phyloP scores from a whole-genome alignment of 2,797 vertebrate species.

The Epinephelus malabaricus region DNA sequence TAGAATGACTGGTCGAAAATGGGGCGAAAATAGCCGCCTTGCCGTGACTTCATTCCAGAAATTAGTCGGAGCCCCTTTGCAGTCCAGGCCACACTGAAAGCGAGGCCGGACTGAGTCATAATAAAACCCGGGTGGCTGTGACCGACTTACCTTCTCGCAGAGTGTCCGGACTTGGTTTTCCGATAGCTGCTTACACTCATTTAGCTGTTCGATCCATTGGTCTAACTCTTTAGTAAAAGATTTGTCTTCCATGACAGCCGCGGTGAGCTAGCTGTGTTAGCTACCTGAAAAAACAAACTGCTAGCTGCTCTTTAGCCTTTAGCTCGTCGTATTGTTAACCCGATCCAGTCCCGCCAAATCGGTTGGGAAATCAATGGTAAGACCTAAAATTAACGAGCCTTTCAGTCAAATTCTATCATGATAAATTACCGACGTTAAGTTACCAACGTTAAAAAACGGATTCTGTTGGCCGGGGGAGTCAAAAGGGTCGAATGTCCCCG shows the following conservation, averaged over 20 bases:
- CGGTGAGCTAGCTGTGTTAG: conserved; percentile 73
- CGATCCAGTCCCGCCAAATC: conserved; percentile 78
- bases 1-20: conserved; percentile 24
- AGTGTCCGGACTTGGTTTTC: conserved; percentile 97
- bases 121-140: rapidly evolving
- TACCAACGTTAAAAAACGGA: conserved; percentile 35
- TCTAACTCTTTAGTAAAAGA: conserved; percentile 94
- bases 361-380: conserved; percentile 56
- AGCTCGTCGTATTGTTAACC: conserved; percentile 78
- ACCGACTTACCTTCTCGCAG: conserved; percentile 93
- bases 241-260: conserved; percentile 90
- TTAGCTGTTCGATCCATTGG: conserved; percentile 96
- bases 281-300: conserved; percentile 65
- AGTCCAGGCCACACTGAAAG: conserved; percentile 52
- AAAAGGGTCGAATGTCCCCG: conserved; percentile 69
- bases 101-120: conserved; percentile 8
- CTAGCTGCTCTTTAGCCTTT: conserved; percentile 66
- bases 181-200: conserved; percentile 97
- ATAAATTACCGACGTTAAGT: conserved; percentile 54
- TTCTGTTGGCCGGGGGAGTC: conserved; percentile 32
- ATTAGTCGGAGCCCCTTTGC: conserved; percentile 65
- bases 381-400: conserved; percentile 46
- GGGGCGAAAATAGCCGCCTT: conserved; percentile 28
- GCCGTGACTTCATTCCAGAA: conserved; percentile 43
- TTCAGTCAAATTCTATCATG: conserved; percentile 70